Evolutionary conservation across 2,113 vertebrate genomes (phyloP).

Genomic region (Phrynosoma blainvillii): DNA sequence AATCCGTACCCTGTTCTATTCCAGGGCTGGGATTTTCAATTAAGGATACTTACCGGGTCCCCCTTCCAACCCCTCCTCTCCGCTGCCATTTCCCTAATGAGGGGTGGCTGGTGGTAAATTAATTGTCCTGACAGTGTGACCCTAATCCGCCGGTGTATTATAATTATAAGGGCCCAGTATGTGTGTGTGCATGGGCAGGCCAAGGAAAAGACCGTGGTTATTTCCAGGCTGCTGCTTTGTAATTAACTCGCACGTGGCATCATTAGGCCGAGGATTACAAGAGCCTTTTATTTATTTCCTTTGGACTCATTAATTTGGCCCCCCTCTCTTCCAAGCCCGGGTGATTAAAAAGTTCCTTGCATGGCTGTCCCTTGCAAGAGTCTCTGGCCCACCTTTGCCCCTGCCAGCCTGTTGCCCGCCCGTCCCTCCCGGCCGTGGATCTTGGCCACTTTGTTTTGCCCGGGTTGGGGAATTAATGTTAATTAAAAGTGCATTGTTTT

Average conservation of each 20-base stretch:
- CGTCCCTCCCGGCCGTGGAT: not conserved
- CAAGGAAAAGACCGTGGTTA: slow-evolving; percentile 24
- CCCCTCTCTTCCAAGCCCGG: not conserved
- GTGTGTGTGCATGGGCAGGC: not conserved
- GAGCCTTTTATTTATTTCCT: slow-evolving; percentile 42
- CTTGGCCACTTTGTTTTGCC: not conserved
- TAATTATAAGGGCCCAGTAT: slow-evolving; percentile 43
- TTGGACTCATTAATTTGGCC: slow-evolving; percentile 36
- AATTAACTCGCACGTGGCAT: slow-evolving; percentile 57
- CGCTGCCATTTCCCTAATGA: slow-evolving; percentile 59
- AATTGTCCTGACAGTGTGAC: slow-evolving; percentile 54
- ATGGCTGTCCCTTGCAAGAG: not conserved
- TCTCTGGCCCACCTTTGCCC: not conserved
- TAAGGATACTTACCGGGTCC: slow-evolving; percentile 47
- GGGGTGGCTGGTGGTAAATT: slow-evolving; percentile 52
- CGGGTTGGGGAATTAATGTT: not conserved
- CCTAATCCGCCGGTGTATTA: slow-evolving; percentile 58
- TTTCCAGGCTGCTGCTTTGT: slow-evolving; percentile 49
- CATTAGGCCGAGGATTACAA: slow-evolving; percentile 38
- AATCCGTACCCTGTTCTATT: slow-evolving; percentile 46
- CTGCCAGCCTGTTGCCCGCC: not conserved
- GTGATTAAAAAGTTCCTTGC: not conserved
- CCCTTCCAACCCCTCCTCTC: slow-evolving; percentile 29
- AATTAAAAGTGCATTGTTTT: slow-evolving; percentile 36
- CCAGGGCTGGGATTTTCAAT: slow-evolving; percentile 61